phyloP scores from a whole-genome alignment of 1,140 invertebrate genomes.

The Hyles euphorbiae region DNA sequence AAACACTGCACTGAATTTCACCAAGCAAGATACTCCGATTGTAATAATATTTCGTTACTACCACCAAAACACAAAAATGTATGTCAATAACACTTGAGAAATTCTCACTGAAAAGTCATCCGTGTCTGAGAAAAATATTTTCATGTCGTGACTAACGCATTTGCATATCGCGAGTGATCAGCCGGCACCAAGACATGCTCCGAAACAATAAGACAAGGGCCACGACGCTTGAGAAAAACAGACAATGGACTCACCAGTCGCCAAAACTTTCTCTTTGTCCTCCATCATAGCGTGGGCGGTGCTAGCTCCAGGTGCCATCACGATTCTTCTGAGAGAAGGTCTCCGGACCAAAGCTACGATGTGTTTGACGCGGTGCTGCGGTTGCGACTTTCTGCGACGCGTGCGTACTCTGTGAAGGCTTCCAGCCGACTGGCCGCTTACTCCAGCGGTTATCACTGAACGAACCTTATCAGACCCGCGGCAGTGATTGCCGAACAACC shows the following conservation, averaged over 20 bases:
- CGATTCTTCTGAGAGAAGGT: conserved; percentile 61
- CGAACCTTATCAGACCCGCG: conserved; percentile 63
- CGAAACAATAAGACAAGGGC: too few relatives aligned
- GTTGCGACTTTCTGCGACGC: conserved; percentile 50
- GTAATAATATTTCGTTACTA: too few relatives aligned
- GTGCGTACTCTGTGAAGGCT: conserved; percentile 65
- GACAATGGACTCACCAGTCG: conserved; percentile 45
- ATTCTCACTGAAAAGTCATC: conserved; percentile 20
- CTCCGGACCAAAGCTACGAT: conserved; percentile 60
- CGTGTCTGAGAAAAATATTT: conserved; percentile 8
- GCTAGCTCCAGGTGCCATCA: conserved; percentile 68
- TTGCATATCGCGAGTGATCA: neutral
- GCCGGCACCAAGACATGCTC: too few relatives aligned
- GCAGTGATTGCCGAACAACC: conserved; percentile 67
- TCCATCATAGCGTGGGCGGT: conserved; percentile 70
- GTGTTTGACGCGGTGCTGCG: conserved; percentile 49
- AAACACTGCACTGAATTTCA: too few relatives aligned
- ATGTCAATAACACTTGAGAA: conserved; percentile 30
- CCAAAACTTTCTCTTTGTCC: conserved; percentile 65
- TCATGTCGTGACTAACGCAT: conserved; percentile 12
- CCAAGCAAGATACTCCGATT: too few relatives aligned
- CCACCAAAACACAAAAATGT: conserved; percentile 16
- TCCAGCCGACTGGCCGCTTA: conserved; percentile 53
- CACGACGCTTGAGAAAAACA: neutral
- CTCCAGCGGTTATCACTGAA: conserved; percentile 59